Percentiles rank a stretch among this genome's conserved stretches.
Evolutionary conservation across 2,113 vertebrate genomes (phyloP).

Genomic region (Cavia porcellus): DNA sequence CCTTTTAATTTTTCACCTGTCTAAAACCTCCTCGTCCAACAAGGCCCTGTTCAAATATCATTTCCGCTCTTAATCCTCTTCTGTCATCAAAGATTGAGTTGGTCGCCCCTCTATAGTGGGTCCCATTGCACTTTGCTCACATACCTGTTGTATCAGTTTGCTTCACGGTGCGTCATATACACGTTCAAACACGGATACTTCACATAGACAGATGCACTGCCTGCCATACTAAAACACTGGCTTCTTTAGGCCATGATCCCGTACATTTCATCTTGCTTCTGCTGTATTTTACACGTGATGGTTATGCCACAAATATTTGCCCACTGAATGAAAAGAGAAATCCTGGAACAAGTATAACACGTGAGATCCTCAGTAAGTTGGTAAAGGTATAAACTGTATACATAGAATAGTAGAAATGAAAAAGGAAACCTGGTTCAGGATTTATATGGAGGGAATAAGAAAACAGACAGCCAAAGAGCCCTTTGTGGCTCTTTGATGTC

Average conservation of each 20-base stretch:
- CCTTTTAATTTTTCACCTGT: background rate
- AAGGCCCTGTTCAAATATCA: background rate
- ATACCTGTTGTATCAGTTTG: background rate
- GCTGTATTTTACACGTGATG: background rate
- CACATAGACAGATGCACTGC: background rate
- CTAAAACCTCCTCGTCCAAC: background rate
- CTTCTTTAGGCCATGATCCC: background rate
- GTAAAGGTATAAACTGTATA: background rate
- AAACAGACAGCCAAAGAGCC: background rate
- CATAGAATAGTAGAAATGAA: background rate
- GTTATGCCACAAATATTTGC: background rate
- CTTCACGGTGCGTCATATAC: background rate
- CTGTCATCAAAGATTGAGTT: slow-evolving; percentile 2
- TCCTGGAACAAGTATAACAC: background rate
- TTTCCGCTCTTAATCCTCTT: slow-evolving; percentile 37
- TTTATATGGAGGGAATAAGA: background rate
- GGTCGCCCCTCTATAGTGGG: background rate
- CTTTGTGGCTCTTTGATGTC: background rate
- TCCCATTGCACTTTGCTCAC: background rate
- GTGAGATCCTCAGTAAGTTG: background rate
- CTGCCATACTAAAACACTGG: background rate
- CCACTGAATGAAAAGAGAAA: background rate
- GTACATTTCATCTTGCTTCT: background rate
- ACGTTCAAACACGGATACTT: background rate
- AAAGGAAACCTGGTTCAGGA: background rate